These are phyloP conservation scores for Dendroctonus ponderosae DNA, from an alignment of 1,140 invertebrate genomes.

Conservation along the genomic window DNA sequence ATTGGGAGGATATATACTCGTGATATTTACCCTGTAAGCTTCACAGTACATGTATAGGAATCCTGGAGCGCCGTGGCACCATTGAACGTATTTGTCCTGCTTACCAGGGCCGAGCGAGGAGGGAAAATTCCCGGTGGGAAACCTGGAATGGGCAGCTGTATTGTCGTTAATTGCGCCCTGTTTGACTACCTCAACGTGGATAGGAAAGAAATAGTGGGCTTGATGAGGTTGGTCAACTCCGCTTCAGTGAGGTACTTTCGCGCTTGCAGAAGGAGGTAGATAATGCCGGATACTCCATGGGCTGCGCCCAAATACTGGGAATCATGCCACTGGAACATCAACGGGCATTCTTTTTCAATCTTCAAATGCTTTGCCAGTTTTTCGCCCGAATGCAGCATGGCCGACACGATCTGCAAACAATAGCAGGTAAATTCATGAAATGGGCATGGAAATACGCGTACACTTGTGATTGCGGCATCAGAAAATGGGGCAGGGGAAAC, in stretches of 20 bases:
- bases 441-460: constrained; percentile 36
- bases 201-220: constrained; percentile 68
- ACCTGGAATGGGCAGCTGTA: constrained; percentile 44
- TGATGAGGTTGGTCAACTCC: constrained; percentile 57
- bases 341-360: constrained; percentile 56
- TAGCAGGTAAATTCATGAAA: not conserved
- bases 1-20: too few relatives aligned
- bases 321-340: constrained; percentile 88
- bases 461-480: constrained; percentile 53
- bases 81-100: constrained; percentile 82
- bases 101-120: constrained; percentile 70
- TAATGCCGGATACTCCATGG: constrained; percentile 83
- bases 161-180: not conserved
- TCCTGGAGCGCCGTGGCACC: constrained; percentile 94
- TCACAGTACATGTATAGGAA: constrained; percentile 73
- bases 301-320: constrained; percentile 84
- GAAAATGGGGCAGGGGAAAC: constrained; percentile 52
- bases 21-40: constrained; percentile 68
- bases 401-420: constrained; percentile 47
- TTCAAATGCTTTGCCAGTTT: constrained; percentile 54
- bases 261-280: constrained; percentile 79
- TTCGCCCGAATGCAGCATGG: constrained; percentile 68
- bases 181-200: constrained; percentile 49
- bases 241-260: constrained; percentile 49
- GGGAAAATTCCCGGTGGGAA: constrained; percentile 81